These are phyloP conservation scores for Halisarca cf. caerulea DNA, from an alignment of 37 sponge, comb jelly and placozoan genomes.

Conservation along the genomic window DNA sequence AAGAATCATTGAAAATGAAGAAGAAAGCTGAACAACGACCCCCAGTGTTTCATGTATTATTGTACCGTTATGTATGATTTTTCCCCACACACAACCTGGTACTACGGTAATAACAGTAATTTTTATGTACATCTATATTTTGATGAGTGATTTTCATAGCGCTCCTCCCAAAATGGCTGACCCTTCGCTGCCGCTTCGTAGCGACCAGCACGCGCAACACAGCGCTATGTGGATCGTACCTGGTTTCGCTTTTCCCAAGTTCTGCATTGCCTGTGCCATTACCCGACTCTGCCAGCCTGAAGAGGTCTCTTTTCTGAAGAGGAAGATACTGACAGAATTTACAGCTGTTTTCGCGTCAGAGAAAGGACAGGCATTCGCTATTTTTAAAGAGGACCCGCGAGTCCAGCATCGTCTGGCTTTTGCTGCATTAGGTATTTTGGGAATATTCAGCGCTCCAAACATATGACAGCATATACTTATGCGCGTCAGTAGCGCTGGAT, in stretches of 20 bases:
- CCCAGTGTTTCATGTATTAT: no score
- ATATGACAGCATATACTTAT: no score
- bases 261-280: slow-evolving; percentile 67
- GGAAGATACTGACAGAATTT: slow-evolving; percentile 55
- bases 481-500: no score
- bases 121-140: no score
- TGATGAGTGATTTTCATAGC: no score
- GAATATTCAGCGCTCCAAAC: no score
- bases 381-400: not conserved
- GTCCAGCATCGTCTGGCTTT: slow-evolving; percentile 13
- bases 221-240: slow-evolving; percentile 56
- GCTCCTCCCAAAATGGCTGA: not conserved
- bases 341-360: slow-evolving; percentile 28
- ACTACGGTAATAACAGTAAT: no score
- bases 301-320: slow-evolving; percentile 24
- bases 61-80: no score
- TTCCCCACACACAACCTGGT: no score
- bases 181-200: slow-evolving; percentile 30
- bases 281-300: slow-evolving; percentile 40
- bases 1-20: not conserved
- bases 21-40: no score
- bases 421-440: slow-evolving; percentile 1
- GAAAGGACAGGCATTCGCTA: slow-evolving; percentile 3
- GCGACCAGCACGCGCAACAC: slow-evolving; percentile 58
- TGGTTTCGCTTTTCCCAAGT: slow-evolving; percentile 53